Base-by-base conservation (phyloP, 2,113 vertebrate species). In the Scophthalmus maximus region DNA sequence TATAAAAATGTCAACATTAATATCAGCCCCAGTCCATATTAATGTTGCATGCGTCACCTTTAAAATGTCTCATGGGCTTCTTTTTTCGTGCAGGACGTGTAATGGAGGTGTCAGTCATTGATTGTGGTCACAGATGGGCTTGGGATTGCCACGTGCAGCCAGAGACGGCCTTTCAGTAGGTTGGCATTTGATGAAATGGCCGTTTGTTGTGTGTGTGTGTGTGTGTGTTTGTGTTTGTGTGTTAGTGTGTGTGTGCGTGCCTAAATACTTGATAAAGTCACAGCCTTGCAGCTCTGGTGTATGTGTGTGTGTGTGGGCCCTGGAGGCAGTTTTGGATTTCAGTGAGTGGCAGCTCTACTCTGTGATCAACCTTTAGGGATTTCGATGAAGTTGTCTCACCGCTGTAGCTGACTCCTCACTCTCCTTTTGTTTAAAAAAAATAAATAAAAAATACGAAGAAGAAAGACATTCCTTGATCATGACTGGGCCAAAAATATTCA, bases 111-210 rank as follows among this genome's bases (percentile, higher is more conserved):
- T 87, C 87, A 79, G 72, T 87, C 87, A 86, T 62, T 81, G 84
- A 74, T 86, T 84, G 78, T 80, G 56, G 74, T 69, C 6, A 9
- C 55, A 72, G 56, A 81, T 52, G 23, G 71, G 73, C 55, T 46
- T 14, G 44, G 57, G 77, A 85, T 61, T 80, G 72, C 78, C 70
- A 57, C 57, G 25, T 70, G 81, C 75, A 74, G 72, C 55, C 25
- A 77, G 66, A 68, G 85, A 69, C 64, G 56, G 82, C 60, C 78
- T 80, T 87, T 91, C 79, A 83, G 57, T 18, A 17, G 12, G 57
- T 61, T 88, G 86, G 76, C 79, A 79, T 89, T 87, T 85, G 72
- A 90, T 88, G 74, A 87, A 87, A 83, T 80, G 72, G 67, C 61
- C 83, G 68, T 89, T 87, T 88, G 70, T 52, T 52, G 23, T 52